Conservation (phyloP, 2,888 invertebrate species). For the Cremastobaeus sp. region DNA sequence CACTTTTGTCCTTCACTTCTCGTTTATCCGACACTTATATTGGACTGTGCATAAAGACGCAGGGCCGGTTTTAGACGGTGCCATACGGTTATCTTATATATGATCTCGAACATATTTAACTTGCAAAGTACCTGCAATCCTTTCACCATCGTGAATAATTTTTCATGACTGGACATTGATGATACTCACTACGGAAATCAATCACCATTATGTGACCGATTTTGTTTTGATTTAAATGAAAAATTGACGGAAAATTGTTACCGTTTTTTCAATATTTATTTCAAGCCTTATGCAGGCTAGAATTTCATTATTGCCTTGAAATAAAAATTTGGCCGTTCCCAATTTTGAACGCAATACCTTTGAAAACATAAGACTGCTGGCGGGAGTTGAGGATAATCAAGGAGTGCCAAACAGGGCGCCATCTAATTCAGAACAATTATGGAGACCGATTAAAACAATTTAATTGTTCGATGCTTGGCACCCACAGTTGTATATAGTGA, state of each 20-base stretch:
- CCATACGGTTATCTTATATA: conserved; percentile 40
- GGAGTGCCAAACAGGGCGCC: conserved; percentile 52
- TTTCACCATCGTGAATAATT: conserved; percentile 35
- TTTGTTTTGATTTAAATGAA: too few relatives aligned
- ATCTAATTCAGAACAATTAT: conserved; percentile 75
- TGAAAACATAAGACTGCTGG: conserved; percentile 34
- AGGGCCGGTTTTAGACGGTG: conserved; percentile 49
- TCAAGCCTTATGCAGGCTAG: too few relatives aligned
- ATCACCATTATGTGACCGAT: not conserved
- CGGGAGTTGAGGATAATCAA: conserved; percentile 60
- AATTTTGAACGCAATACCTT: too few relatives aligned
- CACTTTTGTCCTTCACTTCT: conserved; percentile 49
- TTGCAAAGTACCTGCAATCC: conserved; percentile 38
- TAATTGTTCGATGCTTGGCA: conserved; percentile 70
- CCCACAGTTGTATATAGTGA: conserved; percentile 51
- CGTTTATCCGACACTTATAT: conserved; percentile 46
- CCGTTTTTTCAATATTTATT: too few relatives aligned
- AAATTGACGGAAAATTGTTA: too few relatives aligned
- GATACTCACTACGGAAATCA: conserved; percentile 24
- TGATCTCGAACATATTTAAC: conserved; percentile 45
- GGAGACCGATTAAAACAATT: conserved; percentile 75
- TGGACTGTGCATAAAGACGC: conserved; percentile 30
- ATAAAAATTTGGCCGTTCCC: too few relatives aligned
- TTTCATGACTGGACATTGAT: conserved; percentile 31
- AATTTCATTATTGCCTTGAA: too few relatives aligned